Percentiles rank a stretch among this genome's conserved stretches.
These are phyloP conservation scores for Amniataba percoides DNA, from an alignment of 2,797 vertebrate genomes.

Conservation along the genomic window DNA sequence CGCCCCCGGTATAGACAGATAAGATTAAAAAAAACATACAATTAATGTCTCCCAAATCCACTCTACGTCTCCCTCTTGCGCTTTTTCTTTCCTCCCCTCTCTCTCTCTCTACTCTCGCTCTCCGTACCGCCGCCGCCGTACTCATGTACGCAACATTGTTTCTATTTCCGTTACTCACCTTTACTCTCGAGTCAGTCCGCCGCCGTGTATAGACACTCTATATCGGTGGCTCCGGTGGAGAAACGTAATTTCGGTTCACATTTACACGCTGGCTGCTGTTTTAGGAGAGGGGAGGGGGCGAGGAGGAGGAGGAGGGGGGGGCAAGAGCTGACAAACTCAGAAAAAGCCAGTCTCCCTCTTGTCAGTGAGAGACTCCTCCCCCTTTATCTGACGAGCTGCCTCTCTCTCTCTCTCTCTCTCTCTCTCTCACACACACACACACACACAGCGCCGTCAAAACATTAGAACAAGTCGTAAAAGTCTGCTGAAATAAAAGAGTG, in stretches of 20 bases:
- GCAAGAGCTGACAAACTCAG: slow-evolving; percentile 87
- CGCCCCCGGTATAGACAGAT: not conserved
- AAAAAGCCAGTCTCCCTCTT: slow-evolving; percentile 85
- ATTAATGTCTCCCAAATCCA: slow-evolving; percentile 59
- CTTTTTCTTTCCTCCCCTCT: slow-evolving; percentile 31
- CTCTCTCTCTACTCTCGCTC: slow-evolving; percentile 59
- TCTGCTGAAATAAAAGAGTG: not conserved
- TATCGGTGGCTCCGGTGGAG: slow-evolving; percentile 87
- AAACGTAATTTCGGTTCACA: slow-evolving; percentile 87
- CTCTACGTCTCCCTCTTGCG: slow-evolving; percentile 85
- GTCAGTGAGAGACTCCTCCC: slow-evolving; percentile 86
- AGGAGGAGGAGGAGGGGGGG: too few relatives aligned
- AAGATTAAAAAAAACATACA: slow-evolving; percentile 11
- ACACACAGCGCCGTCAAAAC: slow-evolving; percentile 26
- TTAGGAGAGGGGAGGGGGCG: slow-evolving; percentile 78
- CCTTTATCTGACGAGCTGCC: slow-evolving; percentile 75
- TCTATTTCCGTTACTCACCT: slow-evolving; percentile 91
- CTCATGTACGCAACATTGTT: slow-evolving; percentile 83
- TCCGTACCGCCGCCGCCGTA: slow-evolving; percentile 61
- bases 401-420: slow-evolving; percentile 59
- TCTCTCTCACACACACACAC: slow-evolving; percentile 17
- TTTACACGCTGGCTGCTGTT: slow-evolving; percentile 89
- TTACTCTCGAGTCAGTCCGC: slow-evolving; percentile 82
- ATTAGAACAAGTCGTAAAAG: slow-evolving; percentile 33
- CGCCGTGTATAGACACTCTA: slow-evolving; percentile 86